phyloP scores from a whole-genome alignment of 64 coral and sea anemone species.

The Montipora cactus region DNA sequence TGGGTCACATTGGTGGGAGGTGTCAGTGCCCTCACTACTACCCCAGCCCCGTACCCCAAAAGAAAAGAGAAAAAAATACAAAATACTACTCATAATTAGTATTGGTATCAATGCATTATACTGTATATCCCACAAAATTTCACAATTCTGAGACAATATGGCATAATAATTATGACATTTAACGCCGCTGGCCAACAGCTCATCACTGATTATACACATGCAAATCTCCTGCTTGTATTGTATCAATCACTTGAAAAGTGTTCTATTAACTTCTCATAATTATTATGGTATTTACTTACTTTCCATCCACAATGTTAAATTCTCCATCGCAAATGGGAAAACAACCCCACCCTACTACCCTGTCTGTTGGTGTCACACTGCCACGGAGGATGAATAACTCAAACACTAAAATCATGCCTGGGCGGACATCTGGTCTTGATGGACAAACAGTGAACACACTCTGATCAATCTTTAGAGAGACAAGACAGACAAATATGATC shows the following conservation, averaged over 20 bases:
- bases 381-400: conserved; percentile 96
- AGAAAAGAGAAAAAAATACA: too few relatives aligned
- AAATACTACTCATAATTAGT: too few relatives aligned
- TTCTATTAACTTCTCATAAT: not conserved
- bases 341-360: conserved; percentile 97
- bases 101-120: too few relatives aligned
- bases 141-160: too few relatives aligned
- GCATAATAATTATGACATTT: too few relatives aligned
- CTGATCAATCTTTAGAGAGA: conserved; percentile 91
- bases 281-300: conserved; percentile 30
- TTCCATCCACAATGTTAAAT: conserved; percentile 98
- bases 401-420: conserved; percentile 97
- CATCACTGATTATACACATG: too few relatives aligned
- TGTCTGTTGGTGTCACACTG: conserved; percentile 93
- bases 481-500: not conserved
- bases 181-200: too few relatives aligned
- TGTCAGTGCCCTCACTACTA: too few relatives aligned
- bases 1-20: too few relatives aligned
- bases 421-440: conserved; percentile 95
- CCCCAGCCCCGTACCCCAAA: too few relatives aligned
- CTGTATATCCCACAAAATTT: too few relatives aligned
- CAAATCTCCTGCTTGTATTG: too few relatives aligned
- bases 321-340: conserved; percentile 99
- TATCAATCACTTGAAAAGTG: not conserved
- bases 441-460: conserved; percentile 99